Evolutionary conservation across 2,888 invertebrate genomes (phyloP).

Genomic region (Mamestra brassicae): DNA sequence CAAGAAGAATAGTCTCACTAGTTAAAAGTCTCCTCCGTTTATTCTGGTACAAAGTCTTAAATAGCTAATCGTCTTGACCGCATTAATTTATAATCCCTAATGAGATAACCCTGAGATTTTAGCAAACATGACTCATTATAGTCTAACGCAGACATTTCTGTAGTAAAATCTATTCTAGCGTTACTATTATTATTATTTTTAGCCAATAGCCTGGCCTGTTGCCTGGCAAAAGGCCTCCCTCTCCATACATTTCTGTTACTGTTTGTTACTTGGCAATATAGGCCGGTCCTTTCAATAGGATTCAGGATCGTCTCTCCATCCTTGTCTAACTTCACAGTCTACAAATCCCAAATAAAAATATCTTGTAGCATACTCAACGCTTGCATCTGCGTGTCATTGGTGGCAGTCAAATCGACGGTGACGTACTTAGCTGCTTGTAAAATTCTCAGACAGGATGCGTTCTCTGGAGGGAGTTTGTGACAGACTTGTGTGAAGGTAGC

Average conservation of each 20-base stretch:
- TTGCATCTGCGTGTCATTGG: slow-evolving; percentile 80
- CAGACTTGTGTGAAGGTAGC: slow-evolving; percentile 81
- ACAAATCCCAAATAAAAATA: slow-evolving; percentile 88
- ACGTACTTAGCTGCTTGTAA: slow-evolving; percentile 87
- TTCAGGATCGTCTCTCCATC: background rate
- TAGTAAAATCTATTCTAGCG: background rate
- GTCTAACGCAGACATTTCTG: background rate
- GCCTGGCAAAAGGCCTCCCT: background rate
- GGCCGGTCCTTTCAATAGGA: too few species aligned
- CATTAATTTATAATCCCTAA: slow-evolving; percentile 17
- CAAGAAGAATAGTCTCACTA: background rate
- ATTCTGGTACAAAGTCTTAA: slow-evolving; percentile 25
- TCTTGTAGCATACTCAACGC: slow-evolving; percentile 85
- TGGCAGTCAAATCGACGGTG: slow-evolving; percentile 83
- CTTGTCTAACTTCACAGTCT: slow-evolving; percentile 21
- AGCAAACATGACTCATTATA: slow-evolving; percentile 12
- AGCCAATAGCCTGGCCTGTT: background rate
- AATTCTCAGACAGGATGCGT: slow-evolving; percentile 83
- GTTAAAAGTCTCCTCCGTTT: background rate
- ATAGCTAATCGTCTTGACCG: background rate
- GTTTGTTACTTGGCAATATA: background rate
- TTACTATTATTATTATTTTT: background rate
- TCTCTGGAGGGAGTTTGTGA: slow-evolving; percentile 85
- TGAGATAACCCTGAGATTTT: slow-evolving; percentile 24
- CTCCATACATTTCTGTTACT: background rate